Conservation (phyloP, 2,797 vertebrate genomes). For the Myotis pilosus region DNA sequence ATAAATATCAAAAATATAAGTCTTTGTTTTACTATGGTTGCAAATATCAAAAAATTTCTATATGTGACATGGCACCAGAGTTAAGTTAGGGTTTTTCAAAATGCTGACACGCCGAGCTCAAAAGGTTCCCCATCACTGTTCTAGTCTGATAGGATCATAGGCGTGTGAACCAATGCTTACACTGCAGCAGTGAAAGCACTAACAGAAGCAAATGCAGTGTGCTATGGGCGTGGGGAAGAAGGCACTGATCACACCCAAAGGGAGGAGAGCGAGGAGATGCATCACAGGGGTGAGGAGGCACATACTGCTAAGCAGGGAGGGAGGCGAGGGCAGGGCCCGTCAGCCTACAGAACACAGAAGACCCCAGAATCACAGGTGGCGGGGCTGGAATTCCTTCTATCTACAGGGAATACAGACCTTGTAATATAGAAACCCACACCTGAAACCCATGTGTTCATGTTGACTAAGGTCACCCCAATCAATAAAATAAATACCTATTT, state of each 20-base stretch:
- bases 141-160: background rate
- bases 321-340: background rate
- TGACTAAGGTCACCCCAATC: too few relatives aligned
- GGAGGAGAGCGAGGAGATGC: background rate
- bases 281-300: background rate
- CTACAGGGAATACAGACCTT: background rate
- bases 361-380: background rate
- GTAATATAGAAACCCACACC: too few relatives aligned
- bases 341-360: background rate
- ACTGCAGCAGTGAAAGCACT: background rate
- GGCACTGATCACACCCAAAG: background rate
- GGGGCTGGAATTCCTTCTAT: background rate
- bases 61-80: too few relatives aligned
- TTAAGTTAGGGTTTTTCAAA: too few relatives aligned
- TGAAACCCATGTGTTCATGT: too few relatives aligned
- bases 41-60: too few relatives aligned
- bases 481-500: too few relatives aligned
- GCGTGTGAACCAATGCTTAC: background rate
- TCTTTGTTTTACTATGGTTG: too few relatives aligned
- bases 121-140: too few relatives aligned
- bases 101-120: too few relatives aligned
- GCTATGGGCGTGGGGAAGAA: background rate
- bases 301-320: accelerated
- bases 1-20: too few relatives aligned
- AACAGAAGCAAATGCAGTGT: background rate